Evolutionary conservation across 2,797 vertebrate species (phyloP), one percentile per base, ranked within the genome.

Genomic region (Fundulus diaphanus): DNA sequence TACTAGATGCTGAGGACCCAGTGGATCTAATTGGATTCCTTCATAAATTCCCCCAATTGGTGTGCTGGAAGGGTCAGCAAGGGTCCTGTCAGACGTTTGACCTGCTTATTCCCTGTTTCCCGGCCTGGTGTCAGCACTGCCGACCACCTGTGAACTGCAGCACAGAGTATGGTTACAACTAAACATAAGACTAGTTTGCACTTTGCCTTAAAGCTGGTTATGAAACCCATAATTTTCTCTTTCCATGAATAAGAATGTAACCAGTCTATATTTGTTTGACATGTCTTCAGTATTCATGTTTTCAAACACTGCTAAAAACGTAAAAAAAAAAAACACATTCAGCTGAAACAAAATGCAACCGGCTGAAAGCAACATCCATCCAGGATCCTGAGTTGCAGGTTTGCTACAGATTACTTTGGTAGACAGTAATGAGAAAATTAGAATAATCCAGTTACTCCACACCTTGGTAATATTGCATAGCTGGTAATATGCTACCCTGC

Each of bases 41-140:
- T 89, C 68, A 72, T 76, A 37, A 73, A 75, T 65, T 92, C 90
- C 85, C 91, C 46, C 42, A 83, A 85, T 87, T 76, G 82, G 80
- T 85, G 70, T 72, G 80, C 42, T 85, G 54, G 3, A 74, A 44
- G 80, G 91, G 89, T 89, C 85, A 82, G 63, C 33, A 73, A 69
- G 33, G 77, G 78, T 85, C 79, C 71, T 65, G 68, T 80, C 65
- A 85, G 85, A 88, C 57, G 16, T 84, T 82, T 88, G 83, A 87
- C 89, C 90, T 73, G 67, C 76, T 51, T 70, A 46, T 77, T 84
- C 71, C 82, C 78, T 35, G 13, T 20, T n/a, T 52, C 73, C 49
- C 18, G 52, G 44, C 37, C 31, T 76, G 42, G 61, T 79, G 78
- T 85, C 82, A 85, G 57, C 78, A 72, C 61, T 72, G 70, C 56